A percentile compares a stretch with the other conserved stretches of the same genome.
These are phyloP conservation scores for Digitonthophagus gazella DNA, from an alignment of 2,888 invertebrate genomes.

Conservation along the genomic window DNA sequence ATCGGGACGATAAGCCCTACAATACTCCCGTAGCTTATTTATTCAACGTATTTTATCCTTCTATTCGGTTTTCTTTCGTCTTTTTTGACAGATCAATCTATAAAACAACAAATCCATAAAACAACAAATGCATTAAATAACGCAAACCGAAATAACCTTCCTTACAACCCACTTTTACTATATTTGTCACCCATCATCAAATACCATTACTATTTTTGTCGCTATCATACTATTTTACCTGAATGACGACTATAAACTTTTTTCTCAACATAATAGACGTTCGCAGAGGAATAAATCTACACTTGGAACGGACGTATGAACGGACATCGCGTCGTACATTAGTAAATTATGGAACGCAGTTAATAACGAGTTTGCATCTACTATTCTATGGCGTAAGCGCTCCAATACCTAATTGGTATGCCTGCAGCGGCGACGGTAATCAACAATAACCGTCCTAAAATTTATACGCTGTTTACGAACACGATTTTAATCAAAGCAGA, in stretches of 20 bases:
- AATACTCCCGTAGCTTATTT: neutral
- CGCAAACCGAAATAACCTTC: no score
- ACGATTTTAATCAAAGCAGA: slow-evolving; percentile 4
- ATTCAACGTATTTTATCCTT: neutral
- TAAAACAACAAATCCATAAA: neutral
- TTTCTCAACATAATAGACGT: neutral
- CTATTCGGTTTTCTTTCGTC: neutral
- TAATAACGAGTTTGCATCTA: neutral
- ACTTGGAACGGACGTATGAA: no score
- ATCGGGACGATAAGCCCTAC: neutral
- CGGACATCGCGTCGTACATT: neutral
- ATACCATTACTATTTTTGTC: neutral
- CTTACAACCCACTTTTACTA: no score
- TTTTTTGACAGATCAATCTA: neutral
- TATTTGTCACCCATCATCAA: no score
- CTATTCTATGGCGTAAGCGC: neutral
- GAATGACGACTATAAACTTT: neutral
- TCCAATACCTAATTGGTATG: neutral
- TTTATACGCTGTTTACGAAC: slow-evolving; percentile 2
- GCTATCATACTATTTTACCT: neutral
- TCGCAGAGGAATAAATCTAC: neutral
- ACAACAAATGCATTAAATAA: no score
- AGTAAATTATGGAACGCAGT: neutral
- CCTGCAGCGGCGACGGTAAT: neutral
- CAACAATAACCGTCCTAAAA: slow-evolving; percentile 10